Base-by-base conservation (phyloP, 2,888 invertebrate species). In the Agrypnus murinus region DNA sequence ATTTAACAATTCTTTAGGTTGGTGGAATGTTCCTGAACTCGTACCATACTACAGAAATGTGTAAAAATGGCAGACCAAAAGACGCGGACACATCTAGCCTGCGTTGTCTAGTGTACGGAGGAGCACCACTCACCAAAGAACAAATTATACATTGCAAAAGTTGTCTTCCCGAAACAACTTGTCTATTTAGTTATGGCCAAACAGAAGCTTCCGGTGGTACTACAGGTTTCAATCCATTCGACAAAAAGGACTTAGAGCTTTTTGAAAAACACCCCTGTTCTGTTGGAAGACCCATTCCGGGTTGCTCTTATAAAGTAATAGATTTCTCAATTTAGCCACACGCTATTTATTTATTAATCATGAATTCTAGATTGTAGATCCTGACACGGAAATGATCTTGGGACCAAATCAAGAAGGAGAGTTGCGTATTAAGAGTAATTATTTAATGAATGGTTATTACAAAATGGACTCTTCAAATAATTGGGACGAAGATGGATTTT, bases 401-500 rank as follows among this genome's bases (percentile, higher is more conserved):
- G 87, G 87, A 48, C 85, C 88, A 1, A 86, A 88, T 68, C 77
- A 84, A 15, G 25, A 25, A 25, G 25, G 25, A 3, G 25, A 25
- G 25, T 3, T 25, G 2, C 25, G 25, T 3, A 25, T 25, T 80
- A 87, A 86, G 80, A 86, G 82, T 5, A 71, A 74, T 17, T 72
- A 69, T 38, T 45, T 76, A 12, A 80, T 84, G 73, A 80, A 86
- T 84, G 87, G 85, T 5, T 89, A 88, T 77, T 86, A 87, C 76
- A 86, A 86, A 50, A 75, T 82, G 66, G 86, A 85, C 3, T 87
- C 87, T 0, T 82, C 81, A 9, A 85, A 86, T 25, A 77, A 83
- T 0, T 86, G 86, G 48, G 83, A 86, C 6, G 80, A 82, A 31
- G 86, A 85, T 19, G 84, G 87, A 1, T 89, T 87, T 87, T 81